Evolutionary conservation across 2,797 vertebrate species (phyloP).

Genomic region (Scomberomorus guttatus): DNA sequence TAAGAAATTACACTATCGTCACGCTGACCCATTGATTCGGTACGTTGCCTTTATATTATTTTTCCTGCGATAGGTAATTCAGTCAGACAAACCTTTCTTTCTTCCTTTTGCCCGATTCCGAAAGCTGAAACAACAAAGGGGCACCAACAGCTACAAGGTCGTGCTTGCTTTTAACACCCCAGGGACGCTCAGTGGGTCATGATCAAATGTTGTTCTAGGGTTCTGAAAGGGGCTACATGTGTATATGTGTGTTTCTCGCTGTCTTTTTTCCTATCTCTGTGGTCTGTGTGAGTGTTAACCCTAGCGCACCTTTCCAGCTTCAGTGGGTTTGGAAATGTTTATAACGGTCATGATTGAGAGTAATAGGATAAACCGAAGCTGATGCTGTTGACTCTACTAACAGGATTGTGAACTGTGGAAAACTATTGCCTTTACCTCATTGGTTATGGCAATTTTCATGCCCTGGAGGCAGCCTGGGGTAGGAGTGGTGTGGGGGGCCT

Average conservation of each 20-base stretch:
- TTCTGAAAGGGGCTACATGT: constrained; percentile 42
- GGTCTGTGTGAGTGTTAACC: constrained; percentile 35
- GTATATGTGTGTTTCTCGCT: constrained; percentile 32
- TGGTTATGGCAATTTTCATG: constrained; percentile 64
- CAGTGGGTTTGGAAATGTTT: constrained; percentile 29
- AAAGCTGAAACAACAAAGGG: constrained; percentile 83
- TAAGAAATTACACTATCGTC: constrained; percentile 77
- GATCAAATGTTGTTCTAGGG: constrained; percentile 75
- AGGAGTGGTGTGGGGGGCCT: background rate
- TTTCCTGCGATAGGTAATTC: constrained; percentile 73
- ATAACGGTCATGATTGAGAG: constrained; percentile 55
- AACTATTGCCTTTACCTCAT: constrained; percentile 68
- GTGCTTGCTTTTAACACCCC: constrained; percentile 77
- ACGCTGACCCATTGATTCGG: constrained; percentile 69
- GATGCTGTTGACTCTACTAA: constrained; percentile 65
- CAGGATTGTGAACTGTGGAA: constrained; percentile 59
- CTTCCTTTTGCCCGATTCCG: constrained; percentile 63
- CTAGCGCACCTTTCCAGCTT: constrained; percentile 53
- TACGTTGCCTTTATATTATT: constrained; percentile 76
- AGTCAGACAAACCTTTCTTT: constrained; percentile 76
- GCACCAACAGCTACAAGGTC: constrained; percentile 68
- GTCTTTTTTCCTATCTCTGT: constrained; percentile 32
- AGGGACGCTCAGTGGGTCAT: constrained; percentile 69
- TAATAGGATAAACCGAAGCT: constrained; percentile 56
- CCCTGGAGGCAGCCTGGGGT: constrained; percentile 20